Base-by-base conservation (phyloP, 2,113 vertebrate genomes). In the Barbus barbus region DNA sequence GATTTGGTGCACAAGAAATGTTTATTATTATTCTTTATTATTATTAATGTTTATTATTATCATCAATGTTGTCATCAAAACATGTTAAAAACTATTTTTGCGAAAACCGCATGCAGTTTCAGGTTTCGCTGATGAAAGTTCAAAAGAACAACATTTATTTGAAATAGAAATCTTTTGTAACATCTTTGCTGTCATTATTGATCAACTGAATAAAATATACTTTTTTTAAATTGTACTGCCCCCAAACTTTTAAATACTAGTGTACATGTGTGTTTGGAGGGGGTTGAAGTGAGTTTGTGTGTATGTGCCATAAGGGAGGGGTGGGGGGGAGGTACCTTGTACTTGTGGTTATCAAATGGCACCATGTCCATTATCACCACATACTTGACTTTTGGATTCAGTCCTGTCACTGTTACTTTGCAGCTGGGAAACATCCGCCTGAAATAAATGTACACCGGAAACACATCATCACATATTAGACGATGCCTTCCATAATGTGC, bases 311-410 rank as follows among this genome's bases (percentile, higher is more conserved):
- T 13, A 28, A 41, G 71, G 82, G 33, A 81, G 67, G 85, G 69
- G 69, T 78, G 79, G 60, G 69, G 73, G 86, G 77, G 83, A 85
- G 83, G 75, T 84, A 89, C 89, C 87, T 92, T 90, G 84, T 93
- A 90, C 76, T 90, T 90, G 82, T 86, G 84, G 63, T 91, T 90
- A 84, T 91, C 90, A 73, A 87, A 90, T 6, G 90, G 90, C 79
- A 93, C 87, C 85, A 90, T 90, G 86, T 92, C 90, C 90, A 93
- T 91, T 83, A 91, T 88, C 78, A 92, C 73, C 38, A 89, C 75
- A 61, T 92, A 91, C 60, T 87, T 90, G 63, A 83, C 76, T 80
- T 87, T 88, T 9, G 89, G 88, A 46, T 91, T 91, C 38, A 92
- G 87, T 28, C 90, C 90, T 1, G 84, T 89, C 58, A 91, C 78